Base-by-base conservation (phyloP, 2,888 invertebrate genomes). In the Polyommatus icarus region DNA sequence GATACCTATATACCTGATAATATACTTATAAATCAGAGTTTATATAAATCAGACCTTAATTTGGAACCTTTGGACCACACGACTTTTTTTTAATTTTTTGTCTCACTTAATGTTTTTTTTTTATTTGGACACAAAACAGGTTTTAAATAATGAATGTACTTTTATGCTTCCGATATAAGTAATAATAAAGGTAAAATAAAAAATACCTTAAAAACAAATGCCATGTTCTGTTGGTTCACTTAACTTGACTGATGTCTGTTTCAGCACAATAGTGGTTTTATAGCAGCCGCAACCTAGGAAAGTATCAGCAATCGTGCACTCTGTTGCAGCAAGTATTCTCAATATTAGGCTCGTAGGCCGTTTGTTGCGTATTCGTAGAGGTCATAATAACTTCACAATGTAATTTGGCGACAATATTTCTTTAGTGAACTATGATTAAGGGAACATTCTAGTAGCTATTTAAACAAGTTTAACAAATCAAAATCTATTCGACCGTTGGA, bases 251-350 rank as follows among this genome's bases (percentile, higher is more conserved):
- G 92, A 86, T 86, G 83, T 78, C 83, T 81, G 81, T 80, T 82
- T 82, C 80, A 81, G 83, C 80, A 86, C 81, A 83, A 84, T 87
- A 87, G 89, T 87, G 89, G 90, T 92, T 94, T 89, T 94, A 94
- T 93, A 93, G 86, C 86, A 79, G 82, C 84, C 84, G 87, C 85
- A 86, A 87, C 87, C 87, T 86, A 87, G 84, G 85, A 87, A 85
- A 89, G 85, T 91, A 87, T 83, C 85, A 86, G 91, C 91, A 92
- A 93, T 91, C 87, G 87, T 88, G 87, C 88, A 87, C 87, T 85
- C 83, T 86, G 87, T 93, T 93, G 92, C 92, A 81, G 89, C 90
- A 90, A 88, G 88, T 92, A 90, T 92, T 93, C 91, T 91, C 89
- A 89, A 89, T 92, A 87, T 92, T 91, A 83, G 87, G 85, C 84